Conservation (phyloP, 2,113 vertebrate genomes). For the Mungos mungo region DNA sequence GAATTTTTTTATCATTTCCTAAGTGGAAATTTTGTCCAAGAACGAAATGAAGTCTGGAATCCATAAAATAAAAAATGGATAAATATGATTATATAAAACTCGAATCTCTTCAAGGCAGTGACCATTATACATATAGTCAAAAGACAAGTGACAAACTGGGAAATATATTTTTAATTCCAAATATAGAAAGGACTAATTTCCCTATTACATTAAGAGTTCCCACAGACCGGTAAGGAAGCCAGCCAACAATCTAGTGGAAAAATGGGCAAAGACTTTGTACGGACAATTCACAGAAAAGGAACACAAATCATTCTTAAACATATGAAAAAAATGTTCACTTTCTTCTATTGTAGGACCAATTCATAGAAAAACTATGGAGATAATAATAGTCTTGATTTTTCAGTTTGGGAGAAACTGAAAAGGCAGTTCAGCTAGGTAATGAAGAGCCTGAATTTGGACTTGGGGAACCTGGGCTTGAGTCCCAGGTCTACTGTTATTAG, state of each 20-base stretch:
- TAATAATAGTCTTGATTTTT: neutral
- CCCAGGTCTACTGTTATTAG: neutral
- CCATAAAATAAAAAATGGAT: constrained; percentile 49
- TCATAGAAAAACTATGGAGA: neutral
- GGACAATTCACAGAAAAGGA: constrained; percentile 15
- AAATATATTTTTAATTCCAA: constrained; percentile 18
- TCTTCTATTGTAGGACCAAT: neutral
- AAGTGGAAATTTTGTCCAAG: constrained; percentile 45
- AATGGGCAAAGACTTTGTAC: neutral
- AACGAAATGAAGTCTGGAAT: constrained; percentile 37
- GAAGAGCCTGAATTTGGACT: neutral
- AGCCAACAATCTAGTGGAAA: neutral
- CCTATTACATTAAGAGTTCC: neutral
- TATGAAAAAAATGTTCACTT: neutral
- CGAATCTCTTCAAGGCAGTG: constrained; percentile 39
- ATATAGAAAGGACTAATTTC: neutral
- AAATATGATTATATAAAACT: constrained; percentile 48
- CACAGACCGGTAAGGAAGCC: neutral
- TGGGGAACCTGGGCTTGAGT: neutral
- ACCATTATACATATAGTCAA: neutral
- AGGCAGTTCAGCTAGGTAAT: neutral
- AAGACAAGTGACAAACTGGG: neutral
- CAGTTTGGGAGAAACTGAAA: neutral
- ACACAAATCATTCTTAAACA: neutral
- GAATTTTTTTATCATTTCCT: constrained; percentile 52